Percentiles rank a stretch among this genome's conserved stretches.
These are phyloP conservation scores for Pteropus alecto DNA, from an alignment of 2,113 vertebrate genomes.

Conservation along the genomic window DNA sequence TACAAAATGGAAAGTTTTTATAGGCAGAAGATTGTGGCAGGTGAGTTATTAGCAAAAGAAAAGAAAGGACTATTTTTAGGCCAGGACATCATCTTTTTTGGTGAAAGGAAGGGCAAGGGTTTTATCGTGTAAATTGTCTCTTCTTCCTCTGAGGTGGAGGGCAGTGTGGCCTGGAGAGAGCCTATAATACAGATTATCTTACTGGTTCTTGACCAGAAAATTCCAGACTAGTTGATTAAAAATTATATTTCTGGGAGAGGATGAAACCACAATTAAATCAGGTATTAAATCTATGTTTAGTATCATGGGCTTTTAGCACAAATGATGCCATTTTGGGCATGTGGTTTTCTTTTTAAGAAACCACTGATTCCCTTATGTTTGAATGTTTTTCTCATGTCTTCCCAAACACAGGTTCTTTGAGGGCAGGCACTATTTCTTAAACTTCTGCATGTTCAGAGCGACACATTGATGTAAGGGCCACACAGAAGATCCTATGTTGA, in stretches of 20 bases:
- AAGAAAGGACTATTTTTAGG: background rate
- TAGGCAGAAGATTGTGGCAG: background rate
- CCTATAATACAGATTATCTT: background rate
- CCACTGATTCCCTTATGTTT: background rate
- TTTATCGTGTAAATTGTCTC: background rate
- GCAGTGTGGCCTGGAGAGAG: too few species aligned
- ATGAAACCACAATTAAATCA: background rate
- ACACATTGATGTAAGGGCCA: background rate
- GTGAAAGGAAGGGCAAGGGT: background rate
- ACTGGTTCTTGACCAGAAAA: background rate
- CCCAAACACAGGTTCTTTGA: background rate
- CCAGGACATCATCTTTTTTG: background rate
- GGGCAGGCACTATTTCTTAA: background rate
- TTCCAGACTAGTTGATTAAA: background rate
- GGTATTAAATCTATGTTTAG: background rate
- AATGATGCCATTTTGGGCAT: background rate
- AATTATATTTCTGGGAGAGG: background rate
- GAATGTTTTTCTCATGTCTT: background rate
- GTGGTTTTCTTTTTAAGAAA: background rate
- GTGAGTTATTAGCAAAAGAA: background rate
- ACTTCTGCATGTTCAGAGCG: background rate
- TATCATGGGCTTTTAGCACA: background rate
- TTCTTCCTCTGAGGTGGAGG: background rate
- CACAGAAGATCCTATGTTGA: background rate
- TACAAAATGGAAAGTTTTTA: background rate